Base-by-base conservation (phyloP, 2,797 vertebrate species). In the Hyperoplus immaculatus region DNA sequence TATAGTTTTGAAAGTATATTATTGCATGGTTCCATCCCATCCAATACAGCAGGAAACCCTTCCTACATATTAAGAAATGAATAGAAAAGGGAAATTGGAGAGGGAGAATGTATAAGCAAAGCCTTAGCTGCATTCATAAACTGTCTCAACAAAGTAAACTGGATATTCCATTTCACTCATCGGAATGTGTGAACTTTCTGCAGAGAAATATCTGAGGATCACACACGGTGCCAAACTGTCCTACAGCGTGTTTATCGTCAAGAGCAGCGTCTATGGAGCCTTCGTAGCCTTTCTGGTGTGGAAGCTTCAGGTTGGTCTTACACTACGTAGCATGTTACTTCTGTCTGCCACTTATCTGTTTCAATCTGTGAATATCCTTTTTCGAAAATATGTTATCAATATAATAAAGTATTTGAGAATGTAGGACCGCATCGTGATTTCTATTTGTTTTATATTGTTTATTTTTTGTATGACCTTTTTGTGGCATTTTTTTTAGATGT, bases 191-290 rank as follows among this genome's bases (percentile, higher is more conserved):
- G 1, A 12, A 43, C 66, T 53, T 16, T 82, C 42, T 82, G 13
- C 86, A 96, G 95, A 81, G 3, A 2, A 12, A 1, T 88, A 85
- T 18, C 0, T 91, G 42, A 87, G 0, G 45, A 12, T 56, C 43
- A 65, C 73, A 0, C 73, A 83, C 6, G 36, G 0, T 0, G 87
- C 85, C 60, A 94, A 90, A 76, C 54, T 95, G 63, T 85, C 86
- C 54, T 95, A 95, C 56, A 0, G 0, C 0, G 14, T 92, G 6
- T 73, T 95, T 3, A 89, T 95, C 41, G 0, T 45, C 51, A 95
- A 96, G 92, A 92, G 94, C 86, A n/a, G 56, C 60, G 5, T 93
- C 50, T 95, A 95, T 5, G 94, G 92, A 13, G 64, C 85, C 36
- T 87, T 95, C n/a, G 79, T 95, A 5, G 5, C 54, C 5, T 16